These are phyloP conservation scores for Lateolabrax maculatus DNA, from an alignment of 2,797 vertebrate species.

Conservation along the genomic window DNA sequence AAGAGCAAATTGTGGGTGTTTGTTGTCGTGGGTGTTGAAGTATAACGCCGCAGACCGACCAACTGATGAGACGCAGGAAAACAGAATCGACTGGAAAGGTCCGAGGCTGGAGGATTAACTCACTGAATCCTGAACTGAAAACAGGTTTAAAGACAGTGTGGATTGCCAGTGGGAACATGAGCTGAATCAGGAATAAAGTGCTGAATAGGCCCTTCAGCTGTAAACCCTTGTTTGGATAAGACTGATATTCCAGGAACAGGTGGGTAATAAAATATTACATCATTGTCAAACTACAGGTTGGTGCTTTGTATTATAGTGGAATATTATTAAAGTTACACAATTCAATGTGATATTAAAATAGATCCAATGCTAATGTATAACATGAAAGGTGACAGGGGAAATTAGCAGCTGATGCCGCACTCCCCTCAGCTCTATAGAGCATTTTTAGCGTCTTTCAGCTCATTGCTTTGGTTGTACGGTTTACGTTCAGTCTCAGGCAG, in stretches of 20 bases:
- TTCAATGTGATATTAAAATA: neutral
- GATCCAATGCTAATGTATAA: neutral
- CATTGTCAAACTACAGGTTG: neutral
- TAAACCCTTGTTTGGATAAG: neutral
- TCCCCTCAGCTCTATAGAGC: neutral
- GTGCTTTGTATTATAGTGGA: neutral
- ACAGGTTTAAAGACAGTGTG: neutral
- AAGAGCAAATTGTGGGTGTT: conserved; percentile 60
- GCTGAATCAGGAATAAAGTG: neutral
- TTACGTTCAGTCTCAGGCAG: neutral
- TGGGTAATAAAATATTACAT: neutral
- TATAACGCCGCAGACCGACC: conserved; percentile 45
- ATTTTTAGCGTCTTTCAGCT: neutral
- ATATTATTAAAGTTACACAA: neutral
- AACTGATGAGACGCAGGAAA: conserved; percentile 34
- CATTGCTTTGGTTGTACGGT: neutral
- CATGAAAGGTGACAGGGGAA: neutral
- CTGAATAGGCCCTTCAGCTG: neutral
- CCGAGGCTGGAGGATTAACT: conserved; percentile 20
- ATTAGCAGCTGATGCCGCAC: neutral
- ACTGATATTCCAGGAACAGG: neutral
- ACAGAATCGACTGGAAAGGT: conserved; percentile 14
- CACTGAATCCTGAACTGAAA: neutral
- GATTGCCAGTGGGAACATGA: neutral
- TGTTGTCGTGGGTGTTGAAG: conserved; percentile 62